These are phyloP conservation scores for Stictonetta naevosa DNA, from an alignment of 2,113 vertebrate species.

Conservation along the genomic window DNA sequence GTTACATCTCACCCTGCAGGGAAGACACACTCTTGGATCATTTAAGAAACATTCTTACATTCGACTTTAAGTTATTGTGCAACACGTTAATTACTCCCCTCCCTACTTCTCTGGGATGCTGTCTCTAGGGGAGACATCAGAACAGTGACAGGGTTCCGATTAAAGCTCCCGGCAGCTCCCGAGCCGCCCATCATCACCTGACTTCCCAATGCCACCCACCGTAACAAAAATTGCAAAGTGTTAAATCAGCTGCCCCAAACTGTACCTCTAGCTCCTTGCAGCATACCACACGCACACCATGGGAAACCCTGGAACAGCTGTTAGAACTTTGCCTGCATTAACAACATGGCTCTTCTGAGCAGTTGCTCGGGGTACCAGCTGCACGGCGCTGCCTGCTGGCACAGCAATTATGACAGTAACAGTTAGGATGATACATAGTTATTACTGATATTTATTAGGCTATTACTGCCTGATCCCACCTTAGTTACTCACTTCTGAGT, in stretches of 20 bases:
- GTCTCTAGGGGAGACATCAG: neutral
- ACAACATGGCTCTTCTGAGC: neutral
- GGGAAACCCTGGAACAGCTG: neutral
- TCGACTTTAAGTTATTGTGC: neutral
- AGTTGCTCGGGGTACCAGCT: neutral
- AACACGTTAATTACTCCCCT: neutral
- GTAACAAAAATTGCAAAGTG: neutral
- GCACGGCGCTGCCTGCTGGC: neutral
- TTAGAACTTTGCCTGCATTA: neutral
- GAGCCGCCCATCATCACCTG: neutral
- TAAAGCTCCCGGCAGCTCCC: neutral
- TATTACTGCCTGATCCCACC: neutral
- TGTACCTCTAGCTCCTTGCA: neutral
- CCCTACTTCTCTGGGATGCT: neutral
- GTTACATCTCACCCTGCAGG: neutral
- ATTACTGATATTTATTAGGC: neutral
- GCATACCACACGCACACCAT: neutral
- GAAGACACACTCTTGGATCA: neutral
- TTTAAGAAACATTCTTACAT: neutral
- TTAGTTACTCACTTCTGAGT: neutral
- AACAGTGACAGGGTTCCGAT: neutral
- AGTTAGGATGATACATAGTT: neutral
- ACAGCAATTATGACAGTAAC: neutral
- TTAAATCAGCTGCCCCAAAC: neutral
- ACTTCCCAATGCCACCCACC: neutral